phyloP scores from a whole-genome alignment of 2,888 invertebrate genomes.

The Dryococelus australis region DNA sequence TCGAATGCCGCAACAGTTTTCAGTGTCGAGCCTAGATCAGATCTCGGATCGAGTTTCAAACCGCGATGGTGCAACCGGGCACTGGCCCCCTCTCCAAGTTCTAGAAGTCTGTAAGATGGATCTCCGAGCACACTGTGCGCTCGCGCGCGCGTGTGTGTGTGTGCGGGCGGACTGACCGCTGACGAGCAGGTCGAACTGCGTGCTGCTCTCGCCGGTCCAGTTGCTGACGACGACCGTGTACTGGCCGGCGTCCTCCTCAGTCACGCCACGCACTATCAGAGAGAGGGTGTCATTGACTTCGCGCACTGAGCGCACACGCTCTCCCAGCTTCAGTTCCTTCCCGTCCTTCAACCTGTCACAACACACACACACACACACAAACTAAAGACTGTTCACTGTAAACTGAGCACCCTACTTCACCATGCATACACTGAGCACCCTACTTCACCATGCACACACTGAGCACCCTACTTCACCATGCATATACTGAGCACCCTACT shows the following conservation, averaged over 20 bases:
- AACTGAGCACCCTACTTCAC: no score
- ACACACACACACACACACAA: neutral
- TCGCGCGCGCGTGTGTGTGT: neutral
- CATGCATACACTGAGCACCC: no score
- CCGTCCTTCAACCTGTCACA: constrained; percentile 43
- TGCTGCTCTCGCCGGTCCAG: constrained; percentile 80
- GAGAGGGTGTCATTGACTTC: constrained; percentile 91
- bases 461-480: no score
- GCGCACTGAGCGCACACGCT: constrained; percentile 80
- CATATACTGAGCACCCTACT: no score
- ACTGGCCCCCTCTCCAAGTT: no score
- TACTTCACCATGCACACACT: no score
- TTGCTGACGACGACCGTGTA: constrained; percentile 84
- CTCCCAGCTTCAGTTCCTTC: constrained; percentile 68
- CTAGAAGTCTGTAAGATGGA: no score
- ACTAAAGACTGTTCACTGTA: neutral
- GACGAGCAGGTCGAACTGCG: constrained; percentile 77
- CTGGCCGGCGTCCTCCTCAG: constrained; percentile 80
- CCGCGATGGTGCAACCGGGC: no score
- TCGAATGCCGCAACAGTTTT: no score
- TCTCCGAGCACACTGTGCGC: no score
- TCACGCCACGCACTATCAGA: constrained; percentile 85
- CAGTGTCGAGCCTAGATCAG: no score
- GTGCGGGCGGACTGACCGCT: constrained; percentile 59
- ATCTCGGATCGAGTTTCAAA: no score